A percentile compares a stretch with the other conserved stretches of the same genome.
Conservation (phyloP, 2,888 invertebrate genomes). For the Brenthis daphne region DNA sequence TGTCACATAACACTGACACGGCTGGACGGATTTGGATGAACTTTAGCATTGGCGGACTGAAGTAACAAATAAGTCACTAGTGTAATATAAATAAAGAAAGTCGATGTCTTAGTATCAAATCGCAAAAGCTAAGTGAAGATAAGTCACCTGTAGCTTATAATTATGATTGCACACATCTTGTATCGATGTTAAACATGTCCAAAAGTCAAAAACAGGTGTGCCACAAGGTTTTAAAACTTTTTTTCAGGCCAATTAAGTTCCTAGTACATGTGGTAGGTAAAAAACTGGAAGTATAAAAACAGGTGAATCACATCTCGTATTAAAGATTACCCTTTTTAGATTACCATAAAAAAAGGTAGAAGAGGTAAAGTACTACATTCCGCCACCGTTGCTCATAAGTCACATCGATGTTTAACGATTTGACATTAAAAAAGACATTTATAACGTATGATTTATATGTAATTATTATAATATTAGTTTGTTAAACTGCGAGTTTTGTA, state of each 20-base stretch:
- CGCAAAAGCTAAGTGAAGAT: no score
- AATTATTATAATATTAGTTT: no score
- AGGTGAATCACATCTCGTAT: slow-evolving; percentile 42
- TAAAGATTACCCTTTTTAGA: slow-evolving; percentile 43
- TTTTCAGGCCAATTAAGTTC: slow-evolving; percentile 10
- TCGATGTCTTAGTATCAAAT: no score
- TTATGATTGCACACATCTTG: no score
- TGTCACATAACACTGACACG: no score
- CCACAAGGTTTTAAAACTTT: neutral
- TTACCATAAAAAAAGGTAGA: slow-evolving; percentile 34
- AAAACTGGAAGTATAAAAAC: slow-evolving; percentile 1
- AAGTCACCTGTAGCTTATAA: no score
- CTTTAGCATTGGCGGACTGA: no score
- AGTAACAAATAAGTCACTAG: no score
- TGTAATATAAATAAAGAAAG: no score
- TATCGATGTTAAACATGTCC: neutral
- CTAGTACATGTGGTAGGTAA: neutral
- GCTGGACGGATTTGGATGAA: no score
- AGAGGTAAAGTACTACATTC: slow-evolving; percentile 41
- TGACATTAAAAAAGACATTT: slow-evolving; percentile 47
- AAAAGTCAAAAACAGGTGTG: slow-evolving; percentile 8
- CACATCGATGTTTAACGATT: slow-evolving; percentile 49
- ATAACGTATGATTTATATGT: slow-evolving; percentile 40
- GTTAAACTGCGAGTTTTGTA: no score
- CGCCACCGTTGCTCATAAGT: slow-evolving; percentile 50